phyloP scores from a whole-genome alignment of 1,140 invertebrate genomes.

The Brachionus koreanus region DNA sequence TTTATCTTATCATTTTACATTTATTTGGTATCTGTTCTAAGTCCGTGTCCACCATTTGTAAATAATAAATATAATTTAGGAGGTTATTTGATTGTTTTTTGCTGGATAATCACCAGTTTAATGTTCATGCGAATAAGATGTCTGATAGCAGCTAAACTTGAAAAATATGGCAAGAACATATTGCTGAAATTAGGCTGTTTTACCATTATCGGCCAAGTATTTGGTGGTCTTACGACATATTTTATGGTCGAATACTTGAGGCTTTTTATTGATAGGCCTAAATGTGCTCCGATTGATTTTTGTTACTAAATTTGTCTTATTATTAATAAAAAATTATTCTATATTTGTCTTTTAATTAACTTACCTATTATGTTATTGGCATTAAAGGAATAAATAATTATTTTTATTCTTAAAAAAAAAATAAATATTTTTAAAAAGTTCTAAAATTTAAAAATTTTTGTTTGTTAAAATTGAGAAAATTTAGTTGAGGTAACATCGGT shows the following conservation, averaged over 20 bases:
- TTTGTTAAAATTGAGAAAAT: no score
- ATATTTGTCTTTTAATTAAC: no score
- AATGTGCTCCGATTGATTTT: slow-evolving; percentile 15
- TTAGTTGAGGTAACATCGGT: no score
- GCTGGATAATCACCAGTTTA: background rate
- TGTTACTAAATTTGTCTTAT: no score
- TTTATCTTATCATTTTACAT: slow-evolving; percentile 15
- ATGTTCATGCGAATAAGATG: slow-evolving; percentile 40
- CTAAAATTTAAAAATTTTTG: no score
- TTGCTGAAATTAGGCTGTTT: slow-evolving; percentile 29
- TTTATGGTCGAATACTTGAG: slow-evolving; percentile 14
- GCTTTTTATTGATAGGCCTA: background rate
- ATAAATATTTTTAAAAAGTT: no score
- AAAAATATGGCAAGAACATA: slow-evolving; percentile 22
- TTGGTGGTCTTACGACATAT: slow-evolving; percentile 38
- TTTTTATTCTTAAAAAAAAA: no score
- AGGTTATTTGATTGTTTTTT: slow-evolving; percentile 21
- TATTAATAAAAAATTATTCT: no score
- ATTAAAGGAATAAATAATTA: no score
- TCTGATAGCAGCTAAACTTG: slow-evolving; percentile 29
- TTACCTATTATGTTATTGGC: no score
- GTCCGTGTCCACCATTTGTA: slow-evolving; percentile 42
- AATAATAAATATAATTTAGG: slow-evolving; percentile 24
- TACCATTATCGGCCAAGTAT: slow-evolving; percentile 36
- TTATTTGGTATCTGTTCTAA: background rate